These are phyloP conservation scores for Adoxophyes honmai DNA, from an alignment of 1,140 invertebrate species.

Conservation along the genomic window DNA sequence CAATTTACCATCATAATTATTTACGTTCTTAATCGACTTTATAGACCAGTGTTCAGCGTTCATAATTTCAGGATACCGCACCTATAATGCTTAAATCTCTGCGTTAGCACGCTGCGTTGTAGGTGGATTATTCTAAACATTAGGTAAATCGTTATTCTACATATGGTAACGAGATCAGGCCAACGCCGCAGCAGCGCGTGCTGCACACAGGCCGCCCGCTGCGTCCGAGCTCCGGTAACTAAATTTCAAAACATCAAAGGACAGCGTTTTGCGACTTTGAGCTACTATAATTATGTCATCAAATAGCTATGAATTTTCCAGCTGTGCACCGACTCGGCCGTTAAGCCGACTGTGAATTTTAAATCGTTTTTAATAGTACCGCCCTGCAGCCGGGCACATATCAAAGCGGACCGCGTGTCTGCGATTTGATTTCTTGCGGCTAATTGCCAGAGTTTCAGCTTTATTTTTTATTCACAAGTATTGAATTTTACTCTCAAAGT, in stretches of 20 bases:
- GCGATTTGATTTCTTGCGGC: constrained; percentile 46
- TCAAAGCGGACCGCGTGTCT: constrained; percentile 47
- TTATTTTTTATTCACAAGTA: neutral
- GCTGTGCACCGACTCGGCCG: constrained; percentile 35
- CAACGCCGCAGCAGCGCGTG: neutral
- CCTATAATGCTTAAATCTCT: too few relatives aligned
- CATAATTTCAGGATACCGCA: too few relatives aligned
- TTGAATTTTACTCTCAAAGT: too few relatives aligned
- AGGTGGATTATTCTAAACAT: too few relatives aligned
- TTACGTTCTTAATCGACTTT: too few relatives aligned
- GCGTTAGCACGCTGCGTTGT: too few relatives aligned
- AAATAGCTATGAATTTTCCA: constrained; percentile 52
- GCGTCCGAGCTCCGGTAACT: constrained; percentile 15
- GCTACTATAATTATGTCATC: constrained; percentile 58
- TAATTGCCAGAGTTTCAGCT: neutral
- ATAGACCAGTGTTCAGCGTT: too few relatives aligned
- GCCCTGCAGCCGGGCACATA: constrained; percentile 31
- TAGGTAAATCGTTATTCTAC: neutral
- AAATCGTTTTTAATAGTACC: constrained; percentile 70
- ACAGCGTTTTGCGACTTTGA: constrained; percentile 42
- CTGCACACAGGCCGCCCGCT: neutral
- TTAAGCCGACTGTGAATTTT: constrained; percentile 71
- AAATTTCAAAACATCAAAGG: constrained; percentile 38
- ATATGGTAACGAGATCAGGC: neutral
- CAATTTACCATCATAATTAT: too few relatives aligned